Evolutionary conservation across 2,113 vertebrate species (phyloP), one percentile per base, ranked within the genome.

Genomic region (Neogobius melanostomus): DNA sequence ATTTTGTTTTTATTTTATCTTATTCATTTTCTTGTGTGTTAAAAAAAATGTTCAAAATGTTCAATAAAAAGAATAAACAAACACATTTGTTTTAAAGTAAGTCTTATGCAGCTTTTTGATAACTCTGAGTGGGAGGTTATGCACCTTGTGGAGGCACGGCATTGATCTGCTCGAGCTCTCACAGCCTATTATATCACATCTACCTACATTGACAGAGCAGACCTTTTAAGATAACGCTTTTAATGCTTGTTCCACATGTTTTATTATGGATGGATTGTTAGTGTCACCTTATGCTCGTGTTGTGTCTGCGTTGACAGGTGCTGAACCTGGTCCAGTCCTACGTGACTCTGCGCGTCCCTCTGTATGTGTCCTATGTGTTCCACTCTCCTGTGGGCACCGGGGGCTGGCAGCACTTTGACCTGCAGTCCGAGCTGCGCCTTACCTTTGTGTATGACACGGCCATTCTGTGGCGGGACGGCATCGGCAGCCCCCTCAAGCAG

Each of bases 391-490:
- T 94, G 74, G 97, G 94, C 0, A 64, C 87, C 0, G 95, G 95
- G 0, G 95, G 96, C 68, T 99, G 97, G 97, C 97, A 98, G 87
- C 97, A 99, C 85, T 98, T 98, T 42, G 97, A 99, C 82, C 82
- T 97, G 42, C 95, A 95, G 82, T 96, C 97, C 0, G 96, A 98
- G 88, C 94, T 98, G 0, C 93, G 95, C 1, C 92, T 99, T 43
- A 98, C 97, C 15, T 99, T 99, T 0, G 97, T 98, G 82, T 99
- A 99, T 15, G 97, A 99, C 91, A 99, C 97, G 12, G 96, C 97
- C 91, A 97, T 98, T 86, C 91, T 98, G 86, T 99, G 97, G 97
- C 93, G 81, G 67, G 95, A 98, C 0, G 97, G 97, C 1, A 93
- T 99, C 0, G 93, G 95, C 5, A 98, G 97, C 81, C 96, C 95